Percentiles rank a stretch among this genome's conserved stretches.
phyloP scores from a whole-genome alignment of 1,140 invertebrate species.

The Drusus annulatus region DNA sequence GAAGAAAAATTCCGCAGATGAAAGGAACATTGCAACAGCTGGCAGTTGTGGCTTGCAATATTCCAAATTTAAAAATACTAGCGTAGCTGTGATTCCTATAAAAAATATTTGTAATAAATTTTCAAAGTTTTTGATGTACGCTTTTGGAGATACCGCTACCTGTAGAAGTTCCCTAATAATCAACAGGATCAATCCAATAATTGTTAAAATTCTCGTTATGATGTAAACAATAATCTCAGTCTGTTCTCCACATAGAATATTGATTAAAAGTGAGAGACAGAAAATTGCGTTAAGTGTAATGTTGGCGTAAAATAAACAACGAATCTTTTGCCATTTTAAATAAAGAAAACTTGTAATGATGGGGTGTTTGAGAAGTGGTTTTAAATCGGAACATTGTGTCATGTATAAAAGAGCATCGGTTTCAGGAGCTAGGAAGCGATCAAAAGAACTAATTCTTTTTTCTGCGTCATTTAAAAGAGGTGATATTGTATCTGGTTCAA shows the following conservation, averaged over 20 bases:
- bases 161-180: conserved; percentile 80
- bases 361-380: conserved; percentile 82
- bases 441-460: conserved; percentile 64
- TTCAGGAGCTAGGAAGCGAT: conserved; percentile 71
- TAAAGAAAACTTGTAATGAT: conserved; percentile 84
- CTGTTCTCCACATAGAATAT: conserved; percentile 74
- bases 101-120: conserved; percentile 81
- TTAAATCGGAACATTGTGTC: conserved; percentile 75
- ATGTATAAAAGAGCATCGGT: conserved; percentile 79
- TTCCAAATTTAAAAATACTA: conserved; percentile 70
- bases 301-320: conserved; percentile 81
- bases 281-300: conserved; percentile 81
- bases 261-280: conserved; percentile 77
- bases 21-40: conserved; percentile 80
- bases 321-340: conserved; percentile 86
- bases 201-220: conserved; percentile 66
- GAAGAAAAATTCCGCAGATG: conserved; percentile 82
- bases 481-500: conserved; percentile 62
- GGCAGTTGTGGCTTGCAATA: conserved; percentile 72
- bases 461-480: conserved; percentile 66
- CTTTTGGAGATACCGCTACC: conserved; percentile 74
- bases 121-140: conserved; percentile 78
- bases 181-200: conserved; percentile 73
- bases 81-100: conserved; percentile 73
- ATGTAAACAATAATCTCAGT: conserved; percentile 64